Evolutionary conservation across 2,888 invertebrate species (phyloP).

Genomic region (Pterobdella sp.): DNA sequence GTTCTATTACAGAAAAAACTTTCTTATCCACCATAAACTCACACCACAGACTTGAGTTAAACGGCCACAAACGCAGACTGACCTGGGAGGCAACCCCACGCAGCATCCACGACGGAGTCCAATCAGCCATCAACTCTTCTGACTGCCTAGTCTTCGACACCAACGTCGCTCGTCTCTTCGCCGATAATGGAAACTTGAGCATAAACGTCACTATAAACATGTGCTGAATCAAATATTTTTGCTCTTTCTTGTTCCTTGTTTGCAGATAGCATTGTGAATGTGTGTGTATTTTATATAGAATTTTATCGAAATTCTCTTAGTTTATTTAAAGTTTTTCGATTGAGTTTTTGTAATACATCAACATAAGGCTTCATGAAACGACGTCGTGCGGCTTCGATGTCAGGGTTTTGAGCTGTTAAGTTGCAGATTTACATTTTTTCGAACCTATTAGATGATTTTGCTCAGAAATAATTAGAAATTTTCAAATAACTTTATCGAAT

Average conservation of each 20-base stretch:
- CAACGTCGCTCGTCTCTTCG: constrained; percentile 92
- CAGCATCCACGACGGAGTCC: constrained; percentile 96
- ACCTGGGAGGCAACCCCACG: constrained; percentile 99
- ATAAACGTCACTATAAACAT: constrained; percentile 89
- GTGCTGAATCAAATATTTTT: constrained; percentile 37
- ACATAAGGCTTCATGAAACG: too few relatives aligned
- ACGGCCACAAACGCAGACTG: constrained; percentile 82
- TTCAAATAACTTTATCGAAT: too few relatives aligned
- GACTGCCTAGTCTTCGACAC: constrained; percentile 99
- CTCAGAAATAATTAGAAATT: too few relatives aligned
- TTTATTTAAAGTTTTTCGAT: too few relatives aligned
- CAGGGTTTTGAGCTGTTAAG: too few relatives aligned
- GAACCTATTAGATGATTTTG: too few relatives aligned
- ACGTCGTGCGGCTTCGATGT: too few relatives aligned
- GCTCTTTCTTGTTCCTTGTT: background rate
- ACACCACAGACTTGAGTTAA: constrained; percentile 73
- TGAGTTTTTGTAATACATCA: too few relatives aligned
- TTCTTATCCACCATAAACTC: background rate
- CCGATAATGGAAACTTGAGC: constrained; percentile 96
- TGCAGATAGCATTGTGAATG: background rate
- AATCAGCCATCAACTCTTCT: constrained; percentile 90
- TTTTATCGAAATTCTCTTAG: too few relatives aligned
- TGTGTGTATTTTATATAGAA: background rate
- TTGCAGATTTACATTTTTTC: too few relatives aligned
- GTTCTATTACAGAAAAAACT: background rate